A percentile compares a stretch with the other conserved stretches of the same genome.
phyloP scores from a whole-genome alignment of 2,113 vertebrate genomes.

The Prietella phreatophila region DNA sequence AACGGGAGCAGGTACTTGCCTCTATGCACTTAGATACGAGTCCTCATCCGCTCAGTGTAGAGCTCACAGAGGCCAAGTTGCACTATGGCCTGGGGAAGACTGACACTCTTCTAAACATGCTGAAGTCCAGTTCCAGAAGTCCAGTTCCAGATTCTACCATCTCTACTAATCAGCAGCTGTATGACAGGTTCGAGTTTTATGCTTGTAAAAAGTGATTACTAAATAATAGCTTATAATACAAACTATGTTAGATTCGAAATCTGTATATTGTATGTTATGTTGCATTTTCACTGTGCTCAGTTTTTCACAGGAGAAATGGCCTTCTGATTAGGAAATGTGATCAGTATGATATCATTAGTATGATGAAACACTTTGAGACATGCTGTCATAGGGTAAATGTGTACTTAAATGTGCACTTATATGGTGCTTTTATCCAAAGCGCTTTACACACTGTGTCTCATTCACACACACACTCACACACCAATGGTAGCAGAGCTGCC shows the following conservation, averaged over 20 bases:
- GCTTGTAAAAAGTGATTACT: not conserved
- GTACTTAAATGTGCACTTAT: no score
- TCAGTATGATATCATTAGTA: not conserved
- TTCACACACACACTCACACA: no score
- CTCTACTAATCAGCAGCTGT: slow-evolving; percentile 75
- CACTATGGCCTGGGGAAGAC: slow-evolving; percentile 85
- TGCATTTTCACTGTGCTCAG: not conserved
- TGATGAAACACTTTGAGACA: not conserved
- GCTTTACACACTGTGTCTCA: no score
- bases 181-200: slow-evolving; percentile 71
- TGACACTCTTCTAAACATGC: slow-evolving; percentile 80
- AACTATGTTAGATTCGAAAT: not conserved
- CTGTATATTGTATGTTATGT: not conserved
- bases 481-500: no score
- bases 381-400: not conserved
- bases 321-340: not conserved
- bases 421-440: no score
- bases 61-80: slow-evolving; percentile 88
- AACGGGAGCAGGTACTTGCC: slow-evolving; percentile 82
- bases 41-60: slow-evolving; percentile 80
- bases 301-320: not conserved
- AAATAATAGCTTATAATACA: not conserved
- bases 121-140: slow-evolving; percentile 71
- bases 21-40: slow-evolving; percentile 77
- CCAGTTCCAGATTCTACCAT: slow-evolving; percentile 49